Conservation (phyloP, 2,888 invertebrate genomes). For the Ectemnius lituratus region DNA sequence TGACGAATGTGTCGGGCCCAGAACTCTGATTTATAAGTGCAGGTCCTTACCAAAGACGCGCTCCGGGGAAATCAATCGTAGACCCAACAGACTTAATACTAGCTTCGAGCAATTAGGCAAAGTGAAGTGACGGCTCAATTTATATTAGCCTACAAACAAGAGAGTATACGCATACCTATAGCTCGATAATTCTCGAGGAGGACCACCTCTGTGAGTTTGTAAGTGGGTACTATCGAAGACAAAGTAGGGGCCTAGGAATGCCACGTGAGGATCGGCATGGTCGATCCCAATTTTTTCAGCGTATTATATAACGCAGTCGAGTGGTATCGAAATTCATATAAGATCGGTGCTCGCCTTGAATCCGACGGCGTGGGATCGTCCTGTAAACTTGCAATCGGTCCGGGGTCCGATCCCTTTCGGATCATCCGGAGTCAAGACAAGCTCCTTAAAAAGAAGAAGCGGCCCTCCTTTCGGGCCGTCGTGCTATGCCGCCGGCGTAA, state of each 20-base stretch:
- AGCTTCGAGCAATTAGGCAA: neutral
- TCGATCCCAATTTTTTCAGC: constrained; percentile 1
- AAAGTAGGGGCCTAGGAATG: neutral
- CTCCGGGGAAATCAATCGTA: constrained; percentile 1
- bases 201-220: no score
- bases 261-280: neutral
- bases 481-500: constrained; percentile 32
- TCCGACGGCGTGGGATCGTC: constrained; percentile 23
- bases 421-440: constrained; percentile 37
- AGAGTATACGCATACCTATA: neutral
- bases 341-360: constrained; percentile 13
- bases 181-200: no score
- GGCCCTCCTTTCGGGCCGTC: constrained; percentile 1
- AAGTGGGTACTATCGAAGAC: neutral
- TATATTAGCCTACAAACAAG: neutral
- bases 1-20: neutral
- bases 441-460: constrained; percentile 2
- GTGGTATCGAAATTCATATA: constrained; percentile 30
- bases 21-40: neutral
- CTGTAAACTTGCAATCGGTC: constrained; percentile 17
- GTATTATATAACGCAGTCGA: constrained; percentile 27
- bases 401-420: constrained; percentile 31
- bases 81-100: neutral
- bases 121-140: constrained; percentile 5
- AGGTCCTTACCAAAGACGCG: neutral